Conservation (phyloP, 2,888 invertebrate species). For the Microplitis deprimator region DNA sequence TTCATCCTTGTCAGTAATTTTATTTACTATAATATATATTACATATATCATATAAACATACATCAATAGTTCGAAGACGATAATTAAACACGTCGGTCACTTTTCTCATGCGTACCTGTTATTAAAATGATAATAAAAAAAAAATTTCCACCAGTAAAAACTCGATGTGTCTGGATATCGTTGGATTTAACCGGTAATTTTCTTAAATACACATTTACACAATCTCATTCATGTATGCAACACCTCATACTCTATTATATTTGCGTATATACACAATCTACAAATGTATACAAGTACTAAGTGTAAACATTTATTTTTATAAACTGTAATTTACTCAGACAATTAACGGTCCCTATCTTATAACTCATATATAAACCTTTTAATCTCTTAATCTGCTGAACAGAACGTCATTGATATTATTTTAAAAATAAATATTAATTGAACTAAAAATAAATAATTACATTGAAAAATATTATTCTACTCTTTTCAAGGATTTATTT, state of each 20-base stretch:
- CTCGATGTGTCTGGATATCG: constrained; percentile 39
- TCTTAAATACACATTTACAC: background rate
- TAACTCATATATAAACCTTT: background rate
- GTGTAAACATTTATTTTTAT: too few relatives aligned
- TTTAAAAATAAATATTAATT: background rate
- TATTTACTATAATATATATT: too few relatives aligned
- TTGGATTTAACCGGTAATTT: constrained; percentile 48
- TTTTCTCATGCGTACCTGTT: constrained; percentile 19
- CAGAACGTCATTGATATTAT: background rate
- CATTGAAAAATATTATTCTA: background rate
- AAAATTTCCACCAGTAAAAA: constrained; percentile 32
- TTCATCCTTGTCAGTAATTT: constrained; percentile 1
- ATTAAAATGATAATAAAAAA: background rate
- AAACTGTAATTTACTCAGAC: too few relatives aligned
- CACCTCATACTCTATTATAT: constrained; percentile 17
- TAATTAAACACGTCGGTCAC: constrained; percentile 12
- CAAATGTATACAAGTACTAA: too few relatives aligned
- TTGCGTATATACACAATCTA: too few relatives aligned
- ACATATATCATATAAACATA: background rate
- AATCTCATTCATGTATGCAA: constrained; percentile 23
- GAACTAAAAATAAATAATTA: constrained; percentile 3
- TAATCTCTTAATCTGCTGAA: background rate
- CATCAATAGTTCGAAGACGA: constrained; percentile 1
- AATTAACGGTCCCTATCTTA: too few relatives aligned
- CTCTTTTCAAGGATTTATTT: background rate